Evolutionary conservation across 2,797 vertebrate species (phyloP), one percentile per base, ranked within the genome.

Genomic region (Intellagama lesueurii): DNA sequence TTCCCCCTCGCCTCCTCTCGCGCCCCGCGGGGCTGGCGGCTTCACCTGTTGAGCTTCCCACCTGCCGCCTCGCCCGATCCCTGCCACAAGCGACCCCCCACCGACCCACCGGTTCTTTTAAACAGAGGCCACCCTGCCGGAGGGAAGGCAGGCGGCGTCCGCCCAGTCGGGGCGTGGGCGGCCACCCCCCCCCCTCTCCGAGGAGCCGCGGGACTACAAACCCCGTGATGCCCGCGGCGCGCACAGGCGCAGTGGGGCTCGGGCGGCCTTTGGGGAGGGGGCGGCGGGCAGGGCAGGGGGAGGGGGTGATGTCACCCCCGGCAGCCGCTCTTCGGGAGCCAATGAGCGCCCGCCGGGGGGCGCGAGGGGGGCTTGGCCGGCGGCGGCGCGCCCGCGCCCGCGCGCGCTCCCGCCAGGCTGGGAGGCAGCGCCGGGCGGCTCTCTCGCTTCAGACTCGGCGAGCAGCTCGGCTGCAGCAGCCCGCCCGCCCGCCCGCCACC

Each of bases 311-410:
- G 88, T 49, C 84, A 90, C 93, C 88, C 88, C 88, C 40, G 72
- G 72, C 81, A 30, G 30, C 35, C 11, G 26, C 56, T 32, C 22
- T 24, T 75, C 9, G n/a, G 60, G 66, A 95, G 92, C 95, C 96
- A 96, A 96, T 96, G 95, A 93, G 94, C 84, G 56, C 28, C 49
- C 68, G 89, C 91, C 85, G 94, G 91, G 87, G 89, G 81, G 90
- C 82, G 60, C 4, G 14, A 87, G 92, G 95, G 93, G 95, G 96
- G 96, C 88, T 78, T 91, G 96, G 95, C 94, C 92, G 76, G 35
- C 82, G 28, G 87, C 44, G 64, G 77, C 87, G 87, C 64, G 17
- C 6, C 14, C n/a, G 30, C 17, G 81, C 32, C 11, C 52, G 77
- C n/a, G 35, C 40, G 35, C 47, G 78, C 22, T 44, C 78, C 47